Conservation (phyloP, 2,888 invertebrate species). For the Aphrophora alni region DNA sequence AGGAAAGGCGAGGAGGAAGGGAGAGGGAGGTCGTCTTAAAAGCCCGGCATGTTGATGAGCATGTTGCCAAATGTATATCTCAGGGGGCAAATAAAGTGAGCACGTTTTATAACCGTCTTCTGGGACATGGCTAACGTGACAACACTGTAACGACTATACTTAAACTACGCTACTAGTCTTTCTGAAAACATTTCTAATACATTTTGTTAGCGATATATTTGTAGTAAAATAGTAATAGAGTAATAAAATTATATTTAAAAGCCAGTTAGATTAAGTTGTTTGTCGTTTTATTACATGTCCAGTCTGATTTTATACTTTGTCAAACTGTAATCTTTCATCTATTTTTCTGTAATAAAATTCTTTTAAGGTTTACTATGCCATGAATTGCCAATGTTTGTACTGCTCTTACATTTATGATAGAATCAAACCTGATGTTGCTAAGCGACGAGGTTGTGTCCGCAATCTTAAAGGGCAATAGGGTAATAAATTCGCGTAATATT, state of each 20-base stretch:
- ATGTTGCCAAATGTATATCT: conserved; percentile 2
- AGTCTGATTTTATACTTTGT: neutral
- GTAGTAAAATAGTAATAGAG: neutral
- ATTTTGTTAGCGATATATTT: neutral
- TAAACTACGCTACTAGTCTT: neutral
- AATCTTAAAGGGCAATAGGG: too few relatives aligned
- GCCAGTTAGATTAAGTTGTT: neutral
- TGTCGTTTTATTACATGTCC: neutral
- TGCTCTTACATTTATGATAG: neutral
- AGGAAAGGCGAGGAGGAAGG: too few relatives aligned
- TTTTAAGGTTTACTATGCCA: neutral
- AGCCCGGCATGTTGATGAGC: neutral
- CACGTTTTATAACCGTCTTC: conserved; percentile 9
- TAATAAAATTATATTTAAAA: neutral
- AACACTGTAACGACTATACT: neutral
- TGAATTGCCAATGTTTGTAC: neutral
- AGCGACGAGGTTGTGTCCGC: neutral
- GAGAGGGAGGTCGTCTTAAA: neutral
- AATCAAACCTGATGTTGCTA: neutral
- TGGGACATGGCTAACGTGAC: neutral
- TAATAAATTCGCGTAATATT: too few relatives aligned
- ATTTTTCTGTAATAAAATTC: neutral
- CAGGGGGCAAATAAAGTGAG: neutral
- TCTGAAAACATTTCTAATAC: neutral
- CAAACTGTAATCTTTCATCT: neutral